Evolutionary conservation across 2,888 invertebrate genomes (phyloP), one percentile per base, ranked within the genome.

Genomic region (Protodeltote pygarga): DNA sequence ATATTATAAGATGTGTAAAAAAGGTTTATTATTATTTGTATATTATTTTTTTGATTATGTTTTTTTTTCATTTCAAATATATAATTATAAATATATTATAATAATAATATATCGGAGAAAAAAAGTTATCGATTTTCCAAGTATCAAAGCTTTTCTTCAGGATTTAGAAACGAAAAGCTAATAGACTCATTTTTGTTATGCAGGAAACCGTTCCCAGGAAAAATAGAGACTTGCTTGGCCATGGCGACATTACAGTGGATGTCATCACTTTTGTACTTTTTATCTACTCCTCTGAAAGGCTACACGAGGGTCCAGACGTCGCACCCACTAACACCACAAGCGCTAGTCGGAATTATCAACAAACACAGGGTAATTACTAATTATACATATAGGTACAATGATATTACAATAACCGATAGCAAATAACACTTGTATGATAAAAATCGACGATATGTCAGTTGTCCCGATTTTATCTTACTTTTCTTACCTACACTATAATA

Each of bases 171-270:
- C n/a, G 13, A 1, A 13, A 6, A 6, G 4, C 13, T 33, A 11
- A 21, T 2, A 13, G 1, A 6, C 3, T 17, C 15, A 17, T 33
- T 45, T 38, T 29, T 5, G 4, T 17, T 29, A 2, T 31, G n/a
- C 65, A 81, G 80, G 79, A 23, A 35, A 24, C 68, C 66, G 1
- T 75, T 71, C 37, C 55, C 65, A 0, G 52, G 31, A 4, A 61
- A 58, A 9, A 46, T 73, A 15, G 57, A 72, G 3, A 49, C 44
- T 1, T 44, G 46, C 0, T 20, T 82, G 39, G 65, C 69, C 6
- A 77, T 81, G 77, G 73, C 75, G 0, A 76, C 76, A 3, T 68
- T 81, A 8, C 83, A 83, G 35, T 82, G 82, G 83, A 34, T 83
- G 39, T 81, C 83, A 1, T 68, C 79, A 2, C 52, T 79, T 9